Conservation (phyloP, 2,888 invertebrate species). For the Scelioninae gen. 1 region DNA sequence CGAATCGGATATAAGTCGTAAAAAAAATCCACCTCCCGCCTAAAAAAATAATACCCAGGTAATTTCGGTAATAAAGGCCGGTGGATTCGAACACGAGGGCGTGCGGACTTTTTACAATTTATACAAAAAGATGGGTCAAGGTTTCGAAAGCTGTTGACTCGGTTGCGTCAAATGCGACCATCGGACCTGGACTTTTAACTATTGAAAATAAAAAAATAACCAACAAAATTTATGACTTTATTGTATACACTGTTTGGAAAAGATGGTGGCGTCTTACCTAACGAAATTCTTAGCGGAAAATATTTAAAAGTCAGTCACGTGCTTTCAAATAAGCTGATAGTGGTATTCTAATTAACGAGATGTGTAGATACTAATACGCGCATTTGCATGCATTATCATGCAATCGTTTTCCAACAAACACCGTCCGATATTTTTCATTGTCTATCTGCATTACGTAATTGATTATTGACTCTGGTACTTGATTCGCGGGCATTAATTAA, state of each 20-base stretch:
- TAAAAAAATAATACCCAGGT: slow-evolving; percentile 12
- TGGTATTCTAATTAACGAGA: slow-evolving; percentile 44
- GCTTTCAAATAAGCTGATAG: slow-evolving; percentile 46
- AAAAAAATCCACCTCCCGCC: slow-evolving; percentile 30
- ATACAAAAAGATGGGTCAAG: slow-evolving; percentile 42
- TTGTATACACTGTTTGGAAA: slow-evolving; percentile 1
- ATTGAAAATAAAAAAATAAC: slow-evolving; percentile 23
- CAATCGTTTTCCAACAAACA: slow-evolving; percentile 37
- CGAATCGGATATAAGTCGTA: slow-evolving; percentile 30
- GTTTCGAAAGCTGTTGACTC: slow-evolving; percentile 38
- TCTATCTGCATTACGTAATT: slow-evolving; percentile 13
- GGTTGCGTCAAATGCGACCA: slow-evolving; percentile 26
- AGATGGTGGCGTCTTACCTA: not conserved
- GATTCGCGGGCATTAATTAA: slow-evolving; percentile 52
- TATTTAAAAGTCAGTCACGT: slow-evolving; percentile 1
- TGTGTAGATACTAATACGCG: slow-evolving; percentile 29
- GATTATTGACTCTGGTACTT: slow-evolving; percentile 15
- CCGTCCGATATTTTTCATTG: slow-evolving; percentile 19
- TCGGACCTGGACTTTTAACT: not conserved
- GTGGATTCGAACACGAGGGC: not conserved
- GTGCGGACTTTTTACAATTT: slow-evolving; percentile 33
- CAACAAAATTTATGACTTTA: slow-evolving; percentile 27
- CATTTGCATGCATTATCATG: slow-evolving; percentile 55
- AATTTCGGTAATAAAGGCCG: not conserved
- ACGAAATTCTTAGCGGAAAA: slow-evolving; percentile 8